phyloP scores from a whole-genome alignment of 35 echinoderm and acorn worm genomes.

The Hemicentrotus pulcherrimus region DNA sequence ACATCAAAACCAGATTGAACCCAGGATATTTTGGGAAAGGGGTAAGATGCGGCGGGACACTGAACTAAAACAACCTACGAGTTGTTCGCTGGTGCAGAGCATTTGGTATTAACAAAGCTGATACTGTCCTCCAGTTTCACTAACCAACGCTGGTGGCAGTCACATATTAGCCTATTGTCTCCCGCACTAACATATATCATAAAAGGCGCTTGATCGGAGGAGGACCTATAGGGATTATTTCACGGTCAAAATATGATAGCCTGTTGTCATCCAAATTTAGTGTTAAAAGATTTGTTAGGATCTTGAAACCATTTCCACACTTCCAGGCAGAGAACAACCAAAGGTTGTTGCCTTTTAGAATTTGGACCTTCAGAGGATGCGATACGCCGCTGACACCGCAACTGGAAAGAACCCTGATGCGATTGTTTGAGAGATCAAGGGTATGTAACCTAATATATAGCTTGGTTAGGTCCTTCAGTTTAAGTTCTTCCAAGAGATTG shows the following conservation, averaged over 20 bases:
- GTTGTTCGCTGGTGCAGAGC: not conserved
- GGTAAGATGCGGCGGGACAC: too few relatives aligned
- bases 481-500: not conserved
- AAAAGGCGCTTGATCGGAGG: not conserved
- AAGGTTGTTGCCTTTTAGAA: not conserved
- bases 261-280: not conserved
- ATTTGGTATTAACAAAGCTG: not conserved
- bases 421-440: not conserved
- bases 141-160: not conserved
- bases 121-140: not conserved
- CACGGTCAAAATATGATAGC: not conserved
- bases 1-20: too few relatives aligned
- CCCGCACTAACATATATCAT: not conserved
- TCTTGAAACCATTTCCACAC: not conserved
- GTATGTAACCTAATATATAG: not conserved
- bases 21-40: too few relatives aligned
- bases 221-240: not conserved
- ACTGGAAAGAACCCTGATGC: not conserved
- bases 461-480: not conserved
- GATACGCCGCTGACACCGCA: not conserved
- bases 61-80: not conserved
- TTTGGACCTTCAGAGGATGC: not conserved
- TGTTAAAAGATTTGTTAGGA: not conserved
- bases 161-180: not conserved
- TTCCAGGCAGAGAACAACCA: not conserved